Conservation (phyloP, 2,888 invertebrate species). For the Mesochorus sp. region DNA sequence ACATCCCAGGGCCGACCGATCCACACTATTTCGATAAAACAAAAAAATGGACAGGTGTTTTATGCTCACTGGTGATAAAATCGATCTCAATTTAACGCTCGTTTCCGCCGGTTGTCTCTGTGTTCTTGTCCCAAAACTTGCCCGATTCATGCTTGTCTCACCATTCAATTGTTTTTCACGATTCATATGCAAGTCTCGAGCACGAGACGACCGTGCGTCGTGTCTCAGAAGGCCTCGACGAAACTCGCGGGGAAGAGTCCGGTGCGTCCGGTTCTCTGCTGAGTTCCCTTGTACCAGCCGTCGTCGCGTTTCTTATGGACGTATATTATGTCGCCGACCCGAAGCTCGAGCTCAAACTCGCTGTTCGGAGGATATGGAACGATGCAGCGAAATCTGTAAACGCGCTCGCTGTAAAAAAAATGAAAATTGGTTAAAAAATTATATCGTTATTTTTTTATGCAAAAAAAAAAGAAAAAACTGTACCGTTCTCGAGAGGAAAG, state of each 20-base stretch:
- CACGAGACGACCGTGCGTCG: constrained; percentile 75
- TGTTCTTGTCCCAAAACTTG: constrained; percentile 47
- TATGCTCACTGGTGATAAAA: not conserved
- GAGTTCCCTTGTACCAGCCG: constrained; percentile 97
- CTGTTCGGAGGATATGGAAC: constrained; percentile 97
- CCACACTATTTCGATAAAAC: not conserved
- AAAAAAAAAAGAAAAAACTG: constrained; percentile 29
- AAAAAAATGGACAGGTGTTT: not conserved
- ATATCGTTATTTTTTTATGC: not conserved
- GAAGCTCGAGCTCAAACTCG: constrained; percentile 94
- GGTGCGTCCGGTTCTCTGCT: constrained; percentile 94
- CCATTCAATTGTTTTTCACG: constrained; percentile 8
- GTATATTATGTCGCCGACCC: constrained; percentile 94
- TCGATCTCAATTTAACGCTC: not conserved
- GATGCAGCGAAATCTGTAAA: constrained; percentile 92
- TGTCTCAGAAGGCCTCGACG: constrained; percentile 88
- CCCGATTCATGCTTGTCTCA: not conserved
- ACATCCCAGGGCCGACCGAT: not conserved
- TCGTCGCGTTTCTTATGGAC: constrained; percentile 96
- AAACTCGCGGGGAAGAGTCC: constrained; percentile 98
- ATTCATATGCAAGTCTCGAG: constrained; percentile 81
- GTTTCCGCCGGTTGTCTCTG: constrained; percentile 55
- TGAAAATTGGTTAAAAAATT: not conserved
- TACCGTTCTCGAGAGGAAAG: constrained; percentile 84
- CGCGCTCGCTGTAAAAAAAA: constrained; percentile 73